Conservation (phyloP, 2,888 invertebrate species). For the Seira musarum region DNA sequence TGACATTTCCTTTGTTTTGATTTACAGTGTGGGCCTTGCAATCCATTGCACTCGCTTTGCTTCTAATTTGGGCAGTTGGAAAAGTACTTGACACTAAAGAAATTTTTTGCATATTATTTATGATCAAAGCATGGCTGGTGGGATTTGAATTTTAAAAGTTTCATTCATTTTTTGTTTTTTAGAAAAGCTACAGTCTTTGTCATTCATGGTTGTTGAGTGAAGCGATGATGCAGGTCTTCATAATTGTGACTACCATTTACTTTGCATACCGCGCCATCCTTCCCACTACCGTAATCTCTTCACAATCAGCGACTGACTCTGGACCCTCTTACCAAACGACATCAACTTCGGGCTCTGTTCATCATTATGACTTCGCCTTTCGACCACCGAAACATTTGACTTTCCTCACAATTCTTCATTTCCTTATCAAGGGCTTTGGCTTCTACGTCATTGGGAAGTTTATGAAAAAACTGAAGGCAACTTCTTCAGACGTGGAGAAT, state of each 20-base stretch:
- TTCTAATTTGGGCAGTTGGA: slow-evolving; percentile 51
- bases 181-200: slow-evolving; percentile 55
- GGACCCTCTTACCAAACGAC: too few species aligned
- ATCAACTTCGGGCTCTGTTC: background rate
- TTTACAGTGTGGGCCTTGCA: slow-evolving; percentile 55
- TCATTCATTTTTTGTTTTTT: slow-evolving; percentile 16
- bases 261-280: slow-evolving; percentile 37
- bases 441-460: slow-evolving; percentile 48
- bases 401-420: slow-evolving; percentile 43
- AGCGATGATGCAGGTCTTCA: slow-evolving; percentile 50
- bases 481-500: slow-evolving; percentile 4
- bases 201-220: slow-evolving; percentile 55
- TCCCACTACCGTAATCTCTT: background rate
- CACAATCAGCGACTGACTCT: background rate
- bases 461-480: slow-evolving; percentile 41
- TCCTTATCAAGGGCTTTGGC: slow-evolving; percentile 56
- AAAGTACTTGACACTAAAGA: slow-evolving; percentile 19
- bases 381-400: slow-evolving; percentile 45
- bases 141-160: background rate
- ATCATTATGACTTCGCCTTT: background rate
- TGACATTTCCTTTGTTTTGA: background rate
- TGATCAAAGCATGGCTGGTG: background rate
- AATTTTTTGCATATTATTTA: slow-evolving; percentile 12
- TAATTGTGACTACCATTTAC: slow-evolving; percentile 33
- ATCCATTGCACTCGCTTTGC: slow-evolving; percentile 40